phyloP scores from a whole-genome alignment of 2,888 invertebrate genomes.

The Deilephila elpenor region DNA sequence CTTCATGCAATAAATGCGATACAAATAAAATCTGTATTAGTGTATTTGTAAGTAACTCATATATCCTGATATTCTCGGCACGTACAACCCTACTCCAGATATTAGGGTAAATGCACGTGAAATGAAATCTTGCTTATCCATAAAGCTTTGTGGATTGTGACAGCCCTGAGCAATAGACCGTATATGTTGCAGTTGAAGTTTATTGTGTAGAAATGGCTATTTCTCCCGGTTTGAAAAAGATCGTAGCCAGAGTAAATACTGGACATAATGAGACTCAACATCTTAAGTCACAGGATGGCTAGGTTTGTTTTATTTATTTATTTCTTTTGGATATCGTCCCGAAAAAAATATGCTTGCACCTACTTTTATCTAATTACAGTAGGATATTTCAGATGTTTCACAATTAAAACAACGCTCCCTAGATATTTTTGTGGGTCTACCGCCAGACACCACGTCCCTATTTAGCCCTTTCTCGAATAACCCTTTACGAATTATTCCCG shows the following conservation, averaged over 20 bases:
- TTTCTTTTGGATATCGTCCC: no score
- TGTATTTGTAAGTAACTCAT: neutral
- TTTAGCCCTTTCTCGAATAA: neutral
- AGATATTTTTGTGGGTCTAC: neutral
- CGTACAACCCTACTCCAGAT: neutral
- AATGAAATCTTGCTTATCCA: conserved; percentile 8
- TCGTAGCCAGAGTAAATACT: no score
- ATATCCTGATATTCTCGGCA: neutral
- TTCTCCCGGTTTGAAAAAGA: no score
- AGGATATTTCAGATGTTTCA: no score
- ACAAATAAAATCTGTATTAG: neutral
- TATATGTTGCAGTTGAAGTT: neutral
- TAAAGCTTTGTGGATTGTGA: neutral
- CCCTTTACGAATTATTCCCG: neutral
- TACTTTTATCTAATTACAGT: no score
- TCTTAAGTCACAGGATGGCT: no score
- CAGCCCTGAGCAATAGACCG: neutral
- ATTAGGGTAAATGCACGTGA: conserved; percentile 10
- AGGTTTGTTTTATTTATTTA: no score
- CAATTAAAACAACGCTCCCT: no score
- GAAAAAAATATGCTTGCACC: no score
- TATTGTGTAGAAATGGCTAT: neutral
- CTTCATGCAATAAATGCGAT: neutral
- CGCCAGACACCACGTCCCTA: neutral
- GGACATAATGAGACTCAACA: no score